Evolutionary conservation across 2,888 invertebrate genomes (phyloP), one percentile per base, ranked within the genome.

Genomic region (Venustoraphidia nigricollis): DNA sequence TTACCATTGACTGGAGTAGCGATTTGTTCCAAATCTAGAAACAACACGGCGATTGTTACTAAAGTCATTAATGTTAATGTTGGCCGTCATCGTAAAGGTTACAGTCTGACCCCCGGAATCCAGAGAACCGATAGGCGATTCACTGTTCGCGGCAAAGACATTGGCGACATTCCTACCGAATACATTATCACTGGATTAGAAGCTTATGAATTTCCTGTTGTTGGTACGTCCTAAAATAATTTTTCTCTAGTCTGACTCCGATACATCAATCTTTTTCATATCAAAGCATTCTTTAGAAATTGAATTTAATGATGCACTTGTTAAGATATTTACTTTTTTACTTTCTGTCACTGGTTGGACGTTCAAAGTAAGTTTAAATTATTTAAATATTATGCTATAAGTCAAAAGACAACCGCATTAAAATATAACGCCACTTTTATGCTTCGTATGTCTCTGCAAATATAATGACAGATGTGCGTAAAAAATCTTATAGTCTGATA

Each of bases 171-270:
- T 58, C 81, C 82, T 34, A 78, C 79, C 52, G 72, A 73, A 53
- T 82, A 81, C 58, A 72, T 75, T 44, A 70, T 81, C 57, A 76
- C 75, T 55, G 82, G 81, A 35, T 67, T 82, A 49, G 75, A 79
- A 58, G 71, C 70, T 59, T 77, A 78, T 59, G 81, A 82, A 64
- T 65, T 80, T n/a, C 81, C 81, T 45, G 80, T 79, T 56, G 76
- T 81, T 56, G 81, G 81, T 81, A 67, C 70, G 70, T 58, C 35
- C 3, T 36, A 8, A 34, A 27, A 27, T 34, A 4, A 10, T 17
- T 14, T 13, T 39, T 39, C 2, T 39, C 14, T 11, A 39, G 9
- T 13, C 11, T 38, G 9, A 8, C 6, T 13, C 10, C 39, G 17
- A 17, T 27, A 27, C 27, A 27, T 27, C 27, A 27, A 27, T 5